Evolutionary conservation across 2,113 vertebrate species (phyloP).

Genomic region (Stegastes partitus): DNA sequence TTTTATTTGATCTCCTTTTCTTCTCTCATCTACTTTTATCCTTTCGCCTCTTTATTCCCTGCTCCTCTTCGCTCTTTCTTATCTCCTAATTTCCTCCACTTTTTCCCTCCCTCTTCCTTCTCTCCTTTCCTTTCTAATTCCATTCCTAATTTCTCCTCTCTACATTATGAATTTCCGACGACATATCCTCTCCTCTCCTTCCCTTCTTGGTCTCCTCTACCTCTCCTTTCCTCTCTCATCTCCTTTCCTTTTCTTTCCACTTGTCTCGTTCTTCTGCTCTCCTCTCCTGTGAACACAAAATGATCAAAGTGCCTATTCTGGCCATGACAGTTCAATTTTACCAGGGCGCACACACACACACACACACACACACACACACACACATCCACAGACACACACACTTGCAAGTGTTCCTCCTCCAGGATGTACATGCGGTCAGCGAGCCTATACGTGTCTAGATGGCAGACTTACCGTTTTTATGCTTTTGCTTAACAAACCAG

Average conservation of each 20-base stretch:
- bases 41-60: background rate
- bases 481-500: constrained; percentile 40
- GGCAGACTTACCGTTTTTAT: constrained; percentile 18
- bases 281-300: constrained; percentile 70
- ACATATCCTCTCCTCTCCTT: background rate
- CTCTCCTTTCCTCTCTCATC: background rate
- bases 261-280: constrained; percentile 41
- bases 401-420: constrained; percentile 13
- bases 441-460: constrained; percentile 27
- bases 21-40: background rate
- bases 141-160: background rate
- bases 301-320: constrained; percentile 80
- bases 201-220: background rate
- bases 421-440: constrained; percentile 10
- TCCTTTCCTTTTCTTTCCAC: constrained; percentile 7
- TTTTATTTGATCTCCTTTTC: background rate
- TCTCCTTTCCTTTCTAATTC: too few species aligned
- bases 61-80: background rate
- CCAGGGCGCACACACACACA: constrained; percentile 2
- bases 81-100: background rate
- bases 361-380: constrained; percentile 13
- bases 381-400: constrained; percentile 30
- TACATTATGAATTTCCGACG: background rate
- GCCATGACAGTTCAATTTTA: constrained; percentile 81
- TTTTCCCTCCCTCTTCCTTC: too few species aligned